Evolutionary conservation across 37 sponge, comb jelly and placozoan species (phyloP).

Genomic region (Aphrocallistes beatrix): DNA sequence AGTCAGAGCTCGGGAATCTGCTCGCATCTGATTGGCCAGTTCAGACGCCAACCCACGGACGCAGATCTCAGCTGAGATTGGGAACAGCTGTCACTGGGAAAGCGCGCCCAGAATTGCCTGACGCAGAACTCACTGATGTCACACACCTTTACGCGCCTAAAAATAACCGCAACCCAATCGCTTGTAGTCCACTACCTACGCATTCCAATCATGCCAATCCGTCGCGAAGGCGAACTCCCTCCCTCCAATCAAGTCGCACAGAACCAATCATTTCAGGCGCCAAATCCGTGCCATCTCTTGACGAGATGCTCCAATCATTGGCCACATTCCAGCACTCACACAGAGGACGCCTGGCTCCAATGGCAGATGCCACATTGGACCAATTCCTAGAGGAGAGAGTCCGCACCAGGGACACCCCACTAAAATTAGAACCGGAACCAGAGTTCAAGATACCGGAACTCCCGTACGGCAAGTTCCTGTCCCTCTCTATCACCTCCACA

Average conservation of each 20-base stretch:
- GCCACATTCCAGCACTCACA: neutral
- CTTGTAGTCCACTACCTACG: neutral
- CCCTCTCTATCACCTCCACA: conserved; percentile 58
- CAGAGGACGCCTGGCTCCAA: neutral
- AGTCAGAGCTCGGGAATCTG: neutral
- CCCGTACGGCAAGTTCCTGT: conserved; percentile 56
- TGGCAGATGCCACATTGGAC: neutral
- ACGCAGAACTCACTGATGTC: neutral
- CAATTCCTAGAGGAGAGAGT: neutral
- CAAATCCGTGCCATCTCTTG: neutral
- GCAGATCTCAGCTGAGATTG: neutral
- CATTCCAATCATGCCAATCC: neutral
- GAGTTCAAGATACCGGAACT: conserved; percentile 53
- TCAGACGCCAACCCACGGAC: neutral
- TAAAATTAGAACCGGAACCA: neutral
- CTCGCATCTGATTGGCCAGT: neutral
- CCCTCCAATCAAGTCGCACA: neutral
- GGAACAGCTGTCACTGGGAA: conserved; percentile 6
- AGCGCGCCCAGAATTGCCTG: conserved; percentile 3
- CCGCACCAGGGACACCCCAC: neutral
- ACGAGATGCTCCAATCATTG: neutral
- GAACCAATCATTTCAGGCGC: neutral
- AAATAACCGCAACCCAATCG: neutral
- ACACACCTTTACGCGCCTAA: neutral
- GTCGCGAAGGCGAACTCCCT: neutral